A percentile compares a stretch with the other conserved stretches of the same genome.
phyloP scores from a whole-genome alignment of 2,888 invertebrate species.

The Chrysolina americana region DNA sequence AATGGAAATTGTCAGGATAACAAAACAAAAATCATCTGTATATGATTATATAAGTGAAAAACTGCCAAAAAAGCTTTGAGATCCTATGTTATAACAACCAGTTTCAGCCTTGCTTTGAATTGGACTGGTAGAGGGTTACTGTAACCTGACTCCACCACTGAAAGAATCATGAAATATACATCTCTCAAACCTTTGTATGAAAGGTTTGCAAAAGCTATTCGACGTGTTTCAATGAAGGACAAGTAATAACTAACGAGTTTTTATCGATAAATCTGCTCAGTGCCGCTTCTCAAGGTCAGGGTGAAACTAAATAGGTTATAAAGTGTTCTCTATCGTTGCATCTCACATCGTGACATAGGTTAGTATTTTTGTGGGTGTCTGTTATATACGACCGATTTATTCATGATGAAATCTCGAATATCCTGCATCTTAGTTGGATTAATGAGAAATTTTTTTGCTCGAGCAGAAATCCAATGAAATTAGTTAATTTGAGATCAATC shows the following conservation, averaged over 20 bases:
- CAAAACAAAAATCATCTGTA: too few species aligned
- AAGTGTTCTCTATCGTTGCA: conserved; percentile 17
- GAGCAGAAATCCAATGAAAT: too few species aligned
- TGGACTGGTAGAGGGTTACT: not conserved
- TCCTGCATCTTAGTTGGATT: not conserved
- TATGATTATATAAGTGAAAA: too few species aligned
- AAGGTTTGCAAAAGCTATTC: conserved; percentile 22
- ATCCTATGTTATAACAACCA: not conserved
- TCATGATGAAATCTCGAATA: not conserved
- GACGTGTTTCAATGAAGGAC: conserved; percentile 32
- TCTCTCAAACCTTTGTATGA: conserved; percentile 6
- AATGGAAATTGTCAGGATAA: too few species aligned
- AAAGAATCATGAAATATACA: not conserved
- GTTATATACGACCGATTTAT: not conserved
- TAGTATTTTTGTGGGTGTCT: not conserved
- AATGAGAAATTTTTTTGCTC: too few species aligned
- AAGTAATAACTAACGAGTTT: conserved; percentile 32
- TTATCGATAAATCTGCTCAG: conserved; percentile 36
- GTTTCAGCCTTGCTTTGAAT: not conserved
- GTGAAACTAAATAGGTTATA: conserved; percentile 35
- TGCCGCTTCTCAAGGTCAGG: conserved; percentile 21
- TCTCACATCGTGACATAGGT: not conserved
- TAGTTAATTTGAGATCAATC: too few species aligned
- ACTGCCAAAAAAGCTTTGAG: too few species aligned
- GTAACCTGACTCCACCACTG: conserved; percentile 12